Evolutionary conservation across 2,888 invertebrate genomes (phyloP).

Genomic region (Temnothorax ravouxi): DNA sequence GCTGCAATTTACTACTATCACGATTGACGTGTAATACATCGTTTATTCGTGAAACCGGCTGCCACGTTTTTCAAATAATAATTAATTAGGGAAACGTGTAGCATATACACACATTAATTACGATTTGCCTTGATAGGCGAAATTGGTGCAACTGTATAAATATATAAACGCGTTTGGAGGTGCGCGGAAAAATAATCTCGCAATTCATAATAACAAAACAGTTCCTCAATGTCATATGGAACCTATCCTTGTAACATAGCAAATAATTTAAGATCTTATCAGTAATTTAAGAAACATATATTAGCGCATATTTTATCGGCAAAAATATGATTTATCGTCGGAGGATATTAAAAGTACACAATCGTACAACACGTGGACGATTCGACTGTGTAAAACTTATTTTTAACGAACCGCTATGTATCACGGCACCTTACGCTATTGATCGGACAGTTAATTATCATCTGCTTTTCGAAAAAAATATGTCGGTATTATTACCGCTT

Average conservation of each 20-base stretch:
- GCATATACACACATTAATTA: not conserved
- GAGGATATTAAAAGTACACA: not conserved
- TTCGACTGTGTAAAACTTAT: not conserved
- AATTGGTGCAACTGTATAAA: conserved; percentile 37
- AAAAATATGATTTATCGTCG: not conserved
- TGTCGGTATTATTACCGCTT: conserved; percentile 52
- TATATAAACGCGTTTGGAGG: conserved; percentile 23
- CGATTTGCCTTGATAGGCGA: not conserved
- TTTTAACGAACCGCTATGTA: conserved; percentile 15
- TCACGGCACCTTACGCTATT: conserved; percentile 17
- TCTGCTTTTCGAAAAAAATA: conserved; percentile 46
- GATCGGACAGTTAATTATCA: conserved; percentile 59
- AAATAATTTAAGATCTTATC: conserved; percentile 35
- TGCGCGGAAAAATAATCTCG: conserved; percentile 10
- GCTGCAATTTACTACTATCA: conserved; percentile 51
- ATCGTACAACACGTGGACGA: not conserved
- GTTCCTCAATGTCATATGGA: not conserved
- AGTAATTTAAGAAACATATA: conserved; percentile 11
- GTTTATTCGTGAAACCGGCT: conserved; percentile 23
- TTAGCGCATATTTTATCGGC: not conserved
- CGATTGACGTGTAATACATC: conserved; percentile 29
- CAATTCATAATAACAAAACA: conserved; percentile 34
- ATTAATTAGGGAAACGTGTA: conserved; percentile 40
- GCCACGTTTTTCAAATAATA: conserved; percentile 45
- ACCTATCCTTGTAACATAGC: not conserved